A percentile compares a stretch with the other conserved stretches of the same genome.
These are phyloP conservation scores for Poecilia wingei DNA, from an alignment of 2,797 vertebrate species.

Conservation along the genomic window DNA sequence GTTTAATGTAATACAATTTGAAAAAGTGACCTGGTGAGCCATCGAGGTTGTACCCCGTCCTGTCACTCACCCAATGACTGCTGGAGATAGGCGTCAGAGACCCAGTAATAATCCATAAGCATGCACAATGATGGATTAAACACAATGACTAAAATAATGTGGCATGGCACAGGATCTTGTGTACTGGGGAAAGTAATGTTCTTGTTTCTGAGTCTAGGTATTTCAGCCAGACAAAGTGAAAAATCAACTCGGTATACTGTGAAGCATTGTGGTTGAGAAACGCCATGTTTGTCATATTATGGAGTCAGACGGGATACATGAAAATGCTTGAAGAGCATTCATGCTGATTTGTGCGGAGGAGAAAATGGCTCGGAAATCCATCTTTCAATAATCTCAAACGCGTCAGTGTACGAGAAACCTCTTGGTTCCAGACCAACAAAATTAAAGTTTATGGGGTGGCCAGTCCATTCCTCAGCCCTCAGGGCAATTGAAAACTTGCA, in stretches of 20 bases:
- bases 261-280: background rate
- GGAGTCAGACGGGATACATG: background rate
- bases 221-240: background rate
- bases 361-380: background rate
- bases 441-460: background rate
- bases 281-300: background rate
- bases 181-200: background rate
- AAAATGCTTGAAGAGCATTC: background rate
- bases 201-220: background rate
- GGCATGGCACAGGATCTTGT: background rate
- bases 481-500: background rate
- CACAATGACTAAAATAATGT: background rate
- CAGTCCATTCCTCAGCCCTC: background rate
- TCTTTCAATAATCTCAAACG: background rate
- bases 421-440: background rate
- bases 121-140: background rate
- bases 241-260: background rate
- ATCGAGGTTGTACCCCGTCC: background rate
- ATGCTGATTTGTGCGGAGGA: background rate
- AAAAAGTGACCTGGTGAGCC: background rate
- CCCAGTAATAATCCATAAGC: too few relatives aligned
- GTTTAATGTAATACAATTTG: too few relatives aligned
- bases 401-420: background rate
- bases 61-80: background rate
- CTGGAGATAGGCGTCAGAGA: background rate